Evolutionary conservation across 2,888 invertebrate species (phyloP).

Genomic region (Troides helena): DNA sequence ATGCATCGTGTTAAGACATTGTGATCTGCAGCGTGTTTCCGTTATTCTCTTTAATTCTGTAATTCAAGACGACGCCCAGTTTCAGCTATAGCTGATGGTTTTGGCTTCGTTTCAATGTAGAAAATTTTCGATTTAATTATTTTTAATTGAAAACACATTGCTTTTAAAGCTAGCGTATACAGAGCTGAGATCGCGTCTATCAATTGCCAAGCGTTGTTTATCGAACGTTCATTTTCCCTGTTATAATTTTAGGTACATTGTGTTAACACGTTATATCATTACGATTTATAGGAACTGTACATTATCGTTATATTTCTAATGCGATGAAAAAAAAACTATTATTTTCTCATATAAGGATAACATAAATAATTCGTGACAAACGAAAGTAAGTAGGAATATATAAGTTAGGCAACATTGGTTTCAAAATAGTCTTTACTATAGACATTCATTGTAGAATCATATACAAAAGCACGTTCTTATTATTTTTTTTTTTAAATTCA

Average conservation of each 20-base stretch:
- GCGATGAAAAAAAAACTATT: too few species aligned
- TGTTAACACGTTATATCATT: neutral
- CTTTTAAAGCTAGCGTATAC: neutral
- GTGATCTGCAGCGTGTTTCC: constrained; percentile 49
- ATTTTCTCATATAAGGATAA: too few species aligned
- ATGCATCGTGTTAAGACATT: constrained; percentile 56
- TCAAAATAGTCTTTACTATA: too few species aligned
- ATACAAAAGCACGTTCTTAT: too few species aligned
- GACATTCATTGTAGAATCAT: too few species aligned
- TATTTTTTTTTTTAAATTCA: too few species aligned
- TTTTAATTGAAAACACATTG: constrained; percentile 17
- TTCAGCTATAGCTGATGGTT: constrained; percentile 58
- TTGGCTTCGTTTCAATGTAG: constrained; percentile 66
- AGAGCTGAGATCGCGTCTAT: neutral
- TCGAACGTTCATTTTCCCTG: neutral
- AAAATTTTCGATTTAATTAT: constrained; percentile 35
- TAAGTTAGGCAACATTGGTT: too few species aligned
- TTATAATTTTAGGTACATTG: neutral
- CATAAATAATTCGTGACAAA: too few species aligned
- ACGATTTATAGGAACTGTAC: neutral
- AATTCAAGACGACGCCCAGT: constrained; percentile 60
- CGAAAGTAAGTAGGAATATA: too few species aligned
- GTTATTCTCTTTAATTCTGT: constrained; percentile 62
- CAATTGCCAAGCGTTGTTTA: constrained; percentile 3
- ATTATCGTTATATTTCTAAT: neutral